Base-by-base conservation (phyloP, 1,140 invertebrate genomes). In the Argopecten irradians region DNA sequence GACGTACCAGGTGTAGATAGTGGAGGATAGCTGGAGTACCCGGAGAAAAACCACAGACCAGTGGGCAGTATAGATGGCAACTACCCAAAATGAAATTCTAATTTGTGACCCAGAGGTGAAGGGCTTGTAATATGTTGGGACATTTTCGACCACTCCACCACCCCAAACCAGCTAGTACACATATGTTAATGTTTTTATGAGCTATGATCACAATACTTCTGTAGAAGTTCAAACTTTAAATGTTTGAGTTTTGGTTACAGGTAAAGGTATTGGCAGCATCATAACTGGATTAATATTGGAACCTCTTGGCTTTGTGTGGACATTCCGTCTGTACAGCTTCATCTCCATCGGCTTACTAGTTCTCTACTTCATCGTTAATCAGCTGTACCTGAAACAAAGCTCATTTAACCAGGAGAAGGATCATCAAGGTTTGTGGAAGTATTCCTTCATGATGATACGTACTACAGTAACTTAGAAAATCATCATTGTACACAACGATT, bases 211-310 rank as follows among this genome's bases (percentile, higher is more conserved):
- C n/a, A n/a, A n/a, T n/a, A n/a, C 5, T 16, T 86, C 9, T 84
- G 0, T 16, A 1, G 13, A 34, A 14, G 22, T 9, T 14, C 19
- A 7, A 16, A 3, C 19, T 19, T 86, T 9, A 41, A 28, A 7
- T 87, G 34, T 35, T 8, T 34, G 82, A n/a, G 34, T n/a, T 71
- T 7, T 43, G 2, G 39, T 86, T 35, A 9, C 33, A 34, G 11
- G 0, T 39, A 85, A 92, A 85, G 92, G 92, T 34, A 89, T 91
- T 34, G 92, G 92, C 19, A 88, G 90, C 85, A 34, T 91, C 5
- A 34, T 92, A 1, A 92, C 92, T 5, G 92, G 92, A 22, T 85
- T 84, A 55, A 28, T 92, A 35, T 90, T 90, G 83, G 87, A 89
- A 22, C 83, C 34, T 34, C 85, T 91, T 35, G 92, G 92, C n/a